These are phyloP conservation scores for Nansenia antarctica DNA, from an alignment of 2,113 vertebrate species.

Conservation along the genomic window DNA sequence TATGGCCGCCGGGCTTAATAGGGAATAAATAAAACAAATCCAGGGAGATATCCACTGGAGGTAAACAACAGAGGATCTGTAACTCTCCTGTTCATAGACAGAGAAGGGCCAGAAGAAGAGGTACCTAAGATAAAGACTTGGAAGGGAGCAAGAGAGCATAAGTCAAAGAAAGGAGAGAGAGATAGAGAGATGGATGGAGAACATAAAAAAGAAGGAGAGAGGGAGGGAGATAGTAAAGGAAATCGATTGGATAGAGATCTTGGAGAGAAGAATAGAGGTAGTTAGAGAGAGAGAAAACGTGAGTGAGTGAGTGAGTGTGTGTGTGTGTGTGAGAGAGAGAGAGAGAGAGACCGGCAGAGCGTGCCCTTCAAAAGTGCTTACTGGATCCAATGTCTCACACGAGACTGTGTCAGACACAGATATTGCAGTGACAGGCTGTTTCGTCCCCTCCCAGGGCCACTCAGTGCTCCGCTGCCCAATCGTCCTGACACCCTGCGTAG, in stretches of 20 bases:
- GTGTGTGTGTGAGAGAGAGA: no score
- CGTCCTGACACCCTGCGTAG: not conserved
- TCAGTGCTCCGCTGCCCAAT: not conserved
- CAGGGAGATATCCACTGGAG: not conserved
- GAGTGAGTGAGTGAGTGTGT: no score
- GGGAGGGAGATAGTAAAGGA: no score
- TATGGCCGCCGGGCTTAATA: not conserved
- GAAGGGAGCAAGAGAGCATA: not conserved
- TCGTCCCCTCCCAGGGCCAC: not conserved
- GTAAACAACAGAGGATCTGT: not conserved
- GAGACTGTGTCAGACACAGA: not conserved
- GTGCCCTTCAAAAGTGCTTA: not conserved
- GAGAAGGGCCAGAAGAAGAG: not conserved
- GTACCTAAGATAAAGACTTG: no score
- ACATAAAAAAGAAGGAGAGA: not conserved
- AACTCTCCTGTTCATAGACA: not conserved
- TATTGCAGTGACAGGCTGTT: not conserved
- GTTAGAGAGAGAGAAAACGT: not conserved
- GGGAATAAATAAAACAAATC: not conserved
- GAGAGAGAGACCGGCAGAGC: not conserved
- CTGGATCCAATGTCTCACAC: not conserved
- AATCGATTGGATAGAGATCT: no score
- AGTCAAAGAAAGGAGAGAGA: not conserved
- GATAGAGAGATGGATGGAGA: not conserved
- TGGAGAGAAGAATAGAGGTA: not conserved